Evolutionary conservation across 2,888 invertebrate species (phyloP).

Genomic region (Lasioglossum lativentre): DNA sequence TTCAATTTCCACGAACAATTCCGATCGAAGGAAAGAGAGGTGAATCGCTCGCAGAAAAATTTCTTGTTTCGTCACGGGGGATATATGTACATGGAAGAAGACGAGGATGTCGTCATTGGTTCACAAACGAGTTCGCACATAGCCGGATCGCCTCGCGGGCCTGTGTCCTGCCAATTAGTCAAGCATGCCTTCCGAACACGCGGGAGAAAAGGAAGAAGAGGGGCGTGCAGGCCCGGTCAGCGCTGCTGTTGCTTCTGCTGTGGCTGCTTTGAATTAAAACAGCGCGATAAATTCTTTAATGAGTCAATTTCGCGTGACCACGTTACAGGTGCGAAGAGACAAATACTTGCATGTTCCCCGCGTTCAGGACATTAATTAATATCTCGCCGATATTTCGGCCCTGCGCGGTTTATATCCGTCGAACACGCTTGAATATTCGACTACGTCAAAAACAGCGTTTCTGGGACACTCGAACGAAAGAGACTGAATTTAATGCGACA

Average conservation of each 20-base stretch:
- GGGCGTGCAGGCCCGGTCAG: conserved; percentile 10
- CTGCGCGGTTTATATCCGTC: conserved; percentile 28
- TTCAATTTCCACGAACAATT: conserved; percentile 7
- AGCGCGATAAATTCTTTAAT: conserved; percentile 62
- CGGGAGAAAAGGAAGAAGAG: conserved; percentile 24
- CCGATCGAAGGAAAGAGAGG: background rate
- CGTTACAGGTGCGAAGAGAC: conserved; percentile 23
- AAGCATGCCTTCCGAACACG: conserved; percentile 50
- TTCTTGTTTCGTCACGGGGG: background rate
- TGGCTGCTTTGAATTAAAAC: conserved; percentile 51
- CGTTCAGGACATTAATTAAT: conserved; percentile 49
- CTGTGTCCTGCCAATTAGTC: conserved; percentile 69
- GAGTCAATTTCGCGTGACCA: conserved; percentile 60
- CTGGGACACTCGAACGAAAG: too few species aligned
- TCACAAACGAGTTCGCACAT: conserved; percentile 65
- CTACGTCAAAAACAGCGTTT: too few species aligned
- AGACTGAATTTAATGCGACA: too few species aligned
- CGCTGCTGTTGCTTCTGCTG: background rate
- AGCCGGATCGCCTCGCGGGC: conserved; percentile 46
- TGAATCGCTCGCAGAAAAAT: background rate
- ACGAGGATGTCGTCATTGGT: conserved; percentile 27
- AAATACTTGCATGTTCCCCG: conserved; percentile 45
- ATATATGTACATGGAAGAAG: background rate
- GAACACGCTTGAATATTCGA: conserved; percentile 29
- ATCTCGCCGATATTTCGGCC: conserved; percentile 35